These are phyloP conservation scores for Paedocypris sp. DNA, from an alignment of 2,113 vertebrate species.

Conservation along the genomic window DNA sequence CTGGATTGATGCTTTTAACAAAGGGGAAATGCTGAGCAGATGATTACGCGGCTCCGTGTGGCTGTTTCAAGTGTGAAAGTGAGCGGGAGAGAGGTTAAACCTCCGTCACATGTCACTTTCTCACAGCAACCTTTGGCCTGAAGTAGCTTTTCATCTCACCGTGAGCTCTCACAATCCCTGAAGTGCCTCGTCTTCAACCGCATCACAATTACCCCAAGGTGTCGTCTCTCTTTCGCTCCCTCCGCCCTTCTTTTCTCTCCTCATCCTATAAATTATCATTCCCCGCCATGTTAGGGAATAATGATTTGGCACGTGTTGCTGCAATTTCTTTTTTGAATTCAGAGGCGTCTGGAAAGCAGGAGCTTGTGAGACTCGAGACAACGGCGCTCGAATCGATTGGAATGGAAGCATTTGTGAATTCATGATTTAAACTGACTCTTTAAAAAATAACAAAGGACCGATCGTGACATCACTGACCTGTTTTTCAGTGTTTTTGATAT, in stretches of 20 bases:
- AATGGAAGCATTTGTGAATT: too few species aligned
- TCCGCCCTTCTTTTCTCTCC: neutral
- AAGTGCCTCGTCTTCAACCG: slow-evolving; percentile 25
- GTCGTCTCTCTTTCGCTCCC: neutral
- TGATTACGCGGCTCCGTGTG: neutral
- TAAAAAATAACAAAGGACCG: too few species aligned
- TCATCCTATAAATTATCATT: neutral
- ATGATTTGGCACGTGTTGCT: neutral
- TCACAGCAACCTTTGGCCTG: slow-evolving; percentile 19
- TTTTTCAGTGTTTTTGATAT: too few species aligned
- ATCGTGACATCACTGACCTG: too few species aligned
- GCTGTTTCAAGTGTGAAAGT: neutral
- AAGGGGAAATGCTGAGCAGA: neutral
- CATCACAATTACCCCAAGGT: slow-evolving; percentile 30
- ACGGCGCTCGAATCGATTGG: too few species aligned
- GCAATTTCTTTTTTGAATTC: neutral
- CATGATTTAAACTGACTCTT: too few species aligned
- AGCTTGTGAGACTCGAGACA: too few species aligned
- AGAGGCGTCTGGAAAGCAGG: neutral
- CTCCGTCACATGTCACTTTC: slow-evolving; percentile 13
- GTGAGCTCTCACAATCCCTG: slow-evolving; percentile 23
- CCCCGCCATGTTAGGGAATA: neutral
- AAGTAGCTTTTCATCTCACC: slow-evolving; percentile 25
- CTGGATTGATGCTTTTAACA: slow-evolving; percentile 3
- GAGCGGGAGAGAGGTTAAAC: slow-evolving; percentile 18